Evolutionary conservation across 2,888 invertebrate genomes (phyloP).

Genomic region (Pherbina coryleti): DNA sequence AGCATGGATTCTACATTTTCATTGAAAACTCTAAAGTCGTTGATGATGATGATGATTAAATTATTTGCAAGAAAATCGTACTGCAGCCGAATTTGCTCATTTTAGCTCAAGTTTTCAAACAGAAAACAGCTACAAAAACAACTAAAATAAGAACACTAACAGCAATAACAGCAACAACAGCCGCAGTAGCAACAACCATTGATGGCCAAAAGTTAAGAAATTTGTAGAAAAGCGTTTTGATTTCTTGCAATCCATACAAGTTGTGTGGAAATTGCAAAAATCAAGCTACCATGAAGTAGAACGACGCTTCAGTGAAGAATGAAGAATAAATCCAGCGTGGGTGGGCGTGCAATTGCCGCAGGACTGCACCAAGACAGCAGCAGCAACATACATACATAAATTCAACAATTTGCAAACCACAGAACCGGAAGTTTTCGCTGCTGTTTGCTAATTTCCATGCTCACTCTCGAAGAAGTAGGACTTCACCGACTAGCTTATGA

Average conservation of each 20-base stretch:
- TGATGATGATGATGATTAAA: not conserved
- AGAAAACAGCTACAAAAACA: not conserved
- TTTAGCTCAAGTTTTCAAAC: not conserved
- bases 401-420: slow-evolving; percentile 1
- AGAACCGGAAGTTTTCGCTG: slow-evolving; percentile 23
- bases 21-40: not conserved
- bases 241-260: slow-evolving; percentile 8
- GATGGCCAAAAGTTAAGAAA: slow-evolving; percentile 11
- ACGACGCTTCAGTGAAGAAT: slow-evolving; percentile 6
- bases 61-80: not conserved
- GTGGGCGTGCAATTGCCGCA: slow-evolving; percentile 12
- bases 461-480: not conserved
- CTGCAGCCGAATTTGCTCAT: slow-evolving; percentile 4
- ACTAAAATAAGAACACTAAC: no score
- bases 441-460: slow-evolving; percentile 19
- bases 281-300: slow-evolving; percentile 28
- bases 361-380: not conserved
- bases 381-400: not conserved
- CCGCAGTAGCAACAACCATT: not conserved
- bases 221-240: not conserved
- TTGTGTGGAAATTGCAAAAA: slow-evolving; percentile 7
- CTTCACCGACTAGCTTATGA: not conserved
- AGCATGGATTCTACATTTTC: not conserved
- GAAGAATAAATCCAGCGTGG: not conserved
- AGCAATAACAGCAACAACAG: not conserved